Evolutionary conservation across 1,140 invertebrate genomes (phyloP).

Genomic region (Sesamia nonagrioides): DNA sequence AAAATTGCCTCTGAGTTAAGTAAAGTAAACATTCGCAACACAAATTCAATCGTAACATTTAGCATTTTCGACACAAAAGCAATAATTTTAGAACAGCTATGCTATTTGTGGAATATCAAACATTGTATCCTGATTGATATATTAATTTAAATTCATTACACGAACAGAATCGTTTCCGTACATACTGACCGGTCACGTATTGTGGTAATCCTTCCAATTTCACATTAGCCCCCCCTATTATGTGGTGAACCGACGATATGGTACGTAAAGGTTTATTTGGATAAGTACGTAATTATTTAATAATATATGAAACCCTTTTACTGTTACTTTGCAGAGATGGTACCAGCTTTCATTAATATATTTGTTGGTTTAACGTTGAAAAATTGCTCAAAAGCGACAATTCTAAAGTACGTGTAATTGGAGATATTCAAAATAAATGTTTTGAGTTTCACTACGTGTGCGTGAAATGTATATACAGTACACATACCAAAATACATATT

Average conservation of each 20-base stretch:
- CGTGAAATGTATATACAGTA: too few relatives aligned
- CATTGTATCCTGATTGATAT: constrained; percentile 29
- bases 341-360: too few relatives aligned
- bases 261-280: constrained; percentile 19
- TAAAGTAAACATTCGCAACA: not conserved
- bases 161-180: constrained; percentile 12
- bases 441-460: too few relatives aligned
- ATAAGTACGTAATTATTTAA: not conserved
- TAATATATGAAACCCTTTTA: not conserved
- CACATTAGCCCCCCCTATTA: constrained; percentile 19
- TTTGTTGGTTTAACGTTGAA: too few relatives aligned
- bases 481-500: too few relatives aligned
- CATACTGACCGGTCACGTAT: constrained; percentile 11
- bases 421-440: too few relatives aligned
- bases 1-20: not conserved
- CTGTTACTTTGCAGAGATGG: not conserved
- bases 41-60: not conserved
- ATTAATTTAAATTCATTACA: constrained; percentile 48
- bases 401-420: too few relatives aligned
- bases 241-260: constrained; percentile 21
- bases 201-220: constrained; percentile 36
- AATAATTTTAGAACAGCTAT: not conserved
- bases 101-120: constrained; percentile 7
- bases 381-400: too few relatives aligned
- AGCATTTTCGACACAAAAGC: not conserved